A percentile compares a stretch with the other conserved stretches of the same genome.
Conservation (phyloP, 2,888 invertebrate genomes). For the Dryomyza anilis region DNA sequence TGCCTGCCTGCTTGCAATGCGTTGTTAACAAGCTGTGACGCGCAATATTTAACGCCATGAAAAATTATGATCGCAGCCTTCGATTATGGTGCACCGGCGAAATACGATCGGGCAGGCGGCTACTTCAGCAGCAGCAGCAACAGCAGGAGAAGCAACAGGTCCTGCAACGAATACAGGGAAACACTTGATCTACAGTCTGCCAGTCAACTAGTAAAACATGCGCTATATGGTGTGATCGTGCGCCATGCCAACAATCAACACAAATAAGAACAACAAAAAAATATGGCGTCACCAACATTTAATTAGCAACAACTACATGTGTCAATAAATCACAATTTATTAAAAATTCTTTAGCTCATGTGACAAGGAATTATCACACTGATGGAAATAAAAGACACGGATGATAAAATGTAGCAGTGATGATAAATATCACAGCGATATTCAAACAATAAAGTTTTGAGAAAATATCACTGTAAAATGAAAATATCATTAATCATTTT, state of each 20-base stretch:
- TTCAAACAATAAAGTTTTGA: no score
- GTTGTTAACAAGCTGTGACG: constrained; percentile 49
- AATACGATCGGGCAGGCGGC: constrained; percentile 45
- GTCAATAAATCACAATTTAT: constrained; percentile 38
- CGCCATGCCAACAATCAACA: constrained; percentile 25
- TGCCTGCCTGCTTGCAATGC: background rate
- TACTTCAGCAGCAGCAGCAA: constrained; percentile 28
- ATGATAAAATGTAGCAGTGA: no score
- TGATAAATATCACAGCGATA: no score
- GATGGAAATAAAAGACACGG: no score
- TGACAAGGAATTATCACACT: no score
- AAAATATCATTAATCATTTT: no score
- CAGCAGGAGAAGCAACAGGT: background rate
- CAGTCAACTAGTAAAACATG: no score
- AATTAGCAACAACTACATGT: constrained; percentile 28
- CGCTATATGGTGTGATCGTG: no score
- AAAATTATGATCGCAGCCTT: constrained; percentile 53
- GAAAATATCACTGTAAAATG: no score
- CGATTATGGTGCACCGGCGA: constrained; percentile 46
- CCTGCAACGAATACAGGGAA: constrained; percentile 22
- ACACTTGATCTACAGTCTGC: no score
- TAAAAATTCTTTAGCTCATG: no score
- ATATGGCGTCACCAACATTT: constrained; percentile 4
- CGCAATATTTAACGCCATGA: constrained; percentile 56
- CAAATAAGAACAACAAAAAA: constrained; percentile 14